Conservation (phyloP, 64 coral and sea anemone genomes). For the Stichodactyla helianthus region DNA sequence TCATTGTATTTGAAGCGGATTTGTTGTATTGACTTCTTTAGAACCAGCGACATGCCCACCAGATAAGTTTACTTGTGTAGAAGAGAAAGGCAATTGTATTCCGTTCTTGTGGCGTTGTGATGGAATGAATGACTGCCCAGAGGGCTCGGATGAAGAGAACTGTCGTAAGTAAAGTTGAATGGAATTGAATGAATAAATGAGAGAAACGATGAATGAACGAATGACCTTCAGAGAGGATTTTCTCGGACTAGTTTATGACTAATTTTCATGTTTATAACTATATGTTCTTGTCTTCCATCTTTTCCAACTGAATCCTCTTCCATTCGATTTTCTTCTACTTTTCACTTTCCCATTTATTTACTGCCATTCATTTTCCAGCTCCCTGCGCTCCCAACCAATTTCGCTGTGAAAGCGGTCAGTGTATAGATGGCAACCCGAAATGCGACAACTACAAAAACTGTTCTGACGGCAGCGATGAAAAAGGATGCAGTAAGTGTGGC, state of each 20-base stretch:
- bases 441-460: slow-evolving; percentile 47
- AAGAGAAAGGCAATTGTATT: neutral
- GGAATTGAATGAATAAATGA: neutral
- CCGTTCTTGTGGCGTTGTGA: slow-evolving; percentile 18
- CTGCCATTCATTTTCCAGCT: slow-evolving; percentile 25
- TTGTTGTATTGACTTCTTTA: neutral
- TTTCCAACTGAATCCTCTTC: too few species aligned
- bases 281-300: too few species aligned
- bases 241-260: too few species aligned
- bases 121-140: slow-evolving; percentile 7
- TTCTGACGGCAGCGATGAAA: slow-evolving; percentile 51
- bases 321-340: neutral
- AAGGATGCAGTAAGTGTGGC: slow-evolving; percentile 15
- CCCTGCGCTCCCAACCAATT: slow-evolving; percentile 39
- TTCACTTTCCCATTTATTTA: neutral
- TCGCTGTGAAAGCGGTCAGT: slow-evolving; percentile 40
- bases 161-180: slow-evolving; percentile 32
- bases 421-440: slow-evolving; percentile 33
- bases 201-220: neutral
- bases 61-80: slow-evolving; percentile 8
- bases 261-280: too few species aligned
- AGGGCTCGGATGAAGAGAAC: slow-evolving; percentile 16
- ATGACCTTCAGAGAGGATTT: neutral
- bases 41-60: slow-evolving; percentile 3
- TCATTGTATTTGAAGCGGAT: neutral